phyloP scores from a whole-genome alignment of 2,113 vertebrate genomes.

The Tachysurus fulvidraco region DNA sequence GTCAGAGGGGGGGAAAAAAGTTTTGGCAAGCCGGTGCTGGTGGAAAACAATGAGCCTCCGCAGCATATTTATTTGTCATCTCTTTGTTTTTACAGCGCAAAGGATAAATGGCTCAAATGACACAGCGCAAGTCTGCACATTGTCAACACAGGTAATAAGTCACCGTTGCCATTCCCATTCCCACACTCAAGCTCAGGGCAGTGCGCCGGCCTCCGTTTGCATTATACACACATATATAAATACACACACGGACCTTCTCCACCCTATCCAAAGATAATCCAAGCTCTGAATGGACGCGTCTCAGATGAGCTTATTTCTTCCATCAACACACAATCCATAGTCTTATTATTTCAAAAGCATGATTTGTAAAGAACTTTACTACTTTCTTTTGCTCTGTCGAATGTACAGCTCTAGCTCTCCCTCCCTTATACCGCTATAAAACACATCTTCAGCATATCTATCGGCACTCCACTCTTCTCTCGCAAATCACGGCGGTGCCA shows the following conservation, averaged over 20 bases:
- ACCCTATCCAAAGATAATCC: not conserved
- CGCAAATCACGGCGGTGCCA: constrained; percentile 11
- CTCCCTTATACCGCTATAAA: constrained; percentile 3
- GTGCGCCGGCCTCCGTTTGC: constrained; percentile 81
- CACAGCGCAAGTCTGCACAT: constrained; percentile 87
- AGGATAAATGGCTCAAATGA: constrained; percentile 94
- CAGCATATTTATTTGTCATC: constrained; percentile 89
- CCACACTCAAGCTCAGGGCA: constrained; percentile 72
- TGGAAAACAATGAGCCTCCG: constrained; percentile 84
- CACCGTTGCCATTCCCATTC: constrained; percentile 79
- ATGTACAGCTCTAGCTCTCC: not conserved
- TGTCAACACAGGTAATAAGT: constrained; percentile 97
- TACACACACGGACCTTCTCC: not conserved
- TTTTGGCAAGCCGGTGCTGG: constrained; percentile 76
- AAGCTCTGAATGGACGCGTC: constrained; percentile 68
- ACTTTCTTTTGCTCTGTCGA: constrained; percentile 4
- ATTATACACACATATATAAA: constrained; percentile 69
- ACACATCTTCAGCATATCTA: constrained; percentile 26
- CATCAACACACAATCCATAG: constrained; percentile 82
- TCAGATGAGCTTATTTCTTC: constrained; percentile 72
- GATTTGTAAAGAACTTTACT: constrained; percentile 68
- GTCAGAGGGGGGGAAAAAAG: constrained; percentile 74
- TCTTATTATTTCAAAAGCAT: constrained; percentile 84
- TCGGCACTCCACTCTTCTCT: constrained; percentile 5
- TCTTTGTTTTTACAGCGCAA: constrained; percentile 92